Conservation (phyloP, 2,113 vertebrate species). For the rat (Rattus norvegicus) region DNA sequence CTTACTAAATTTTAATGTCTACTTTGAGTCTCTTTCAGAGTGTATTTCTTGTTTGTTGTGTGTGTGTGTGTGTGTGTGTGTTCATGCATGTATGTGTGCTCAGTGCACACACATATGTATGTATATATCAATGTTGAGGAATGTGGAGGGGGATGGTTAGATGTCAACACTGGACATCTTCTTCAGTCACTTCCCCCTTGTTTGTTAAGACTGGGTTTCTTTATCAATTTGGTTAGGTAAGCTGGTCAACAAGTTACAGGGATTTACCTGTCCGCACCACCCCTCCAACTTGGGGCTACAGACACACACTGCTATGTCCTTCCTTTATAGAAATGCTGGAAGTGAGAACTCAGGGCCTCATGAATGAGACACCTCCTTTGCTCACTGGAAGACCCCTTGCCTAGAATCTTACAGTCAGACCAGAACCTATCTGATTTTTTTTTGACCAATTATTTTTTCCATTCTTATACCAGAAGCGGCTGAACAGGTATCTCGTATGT, state of each 20-base stretch:
- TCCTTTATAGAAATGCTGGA: neutral
- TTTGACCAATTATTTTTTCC: neutral
- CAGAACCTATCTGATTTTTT: neutral
- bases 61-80: neutral
- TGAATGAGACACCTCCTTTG: neutral
- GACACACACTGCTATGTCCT: neutral
- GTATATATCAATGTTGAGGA: neutral
- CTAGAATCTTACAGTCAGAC: neutral
- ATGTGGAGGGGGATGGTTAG: neutral
- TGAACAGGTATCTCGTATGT: neutral
- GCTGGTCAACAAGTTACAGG: neutral
- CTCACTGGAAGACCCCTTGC: too few species aligned
- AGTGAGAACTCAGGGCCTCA: neutral
- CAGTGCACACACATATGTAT: neutral
- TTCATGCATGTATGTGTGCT: neutral
- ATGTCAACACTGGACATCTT: neutral
- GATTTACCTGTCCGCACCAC: neutral
- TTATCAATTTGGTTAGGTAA: neutral
- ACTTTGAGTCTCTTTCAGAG: neutral
- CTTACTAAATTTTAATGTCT: neutral
- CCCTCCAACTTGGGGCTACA: neutral
- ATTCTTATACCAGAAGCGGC: neutral
- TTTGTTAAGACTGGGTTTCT: neutral
- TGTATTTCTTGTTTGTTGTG: neutral
- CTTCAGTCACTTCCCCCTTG: neutral